Evolutionary conservation across 2,113 vertebrate species (phyloP), one percentile per base, ranked within the genome.

Genomic region (Thalassoma bifasciatum): DNA sequence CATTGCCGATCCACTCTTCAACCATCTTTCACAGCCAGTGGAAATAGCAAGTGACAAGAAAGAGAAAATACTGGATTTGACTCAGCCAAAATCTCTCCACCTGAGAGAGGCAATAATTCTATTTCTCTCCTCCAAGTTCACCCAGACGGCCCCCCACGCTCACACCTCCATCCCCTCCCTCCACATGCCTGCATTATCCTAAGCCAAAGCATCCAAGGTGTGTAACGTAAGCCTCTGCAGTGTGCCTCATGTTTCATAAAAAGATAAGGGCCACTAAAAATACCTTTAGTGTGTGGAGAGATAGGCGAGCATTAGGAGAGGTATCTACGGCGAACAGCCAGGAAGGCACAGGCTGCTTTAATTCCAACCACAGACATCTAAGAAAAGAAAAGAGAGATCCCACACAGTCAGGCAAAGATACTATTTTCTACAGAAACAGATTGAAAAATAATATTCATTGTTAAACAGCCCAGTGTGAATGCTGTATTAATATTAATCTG

Each of bases 181-280:
- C 36, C 72, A 75, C 66, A 72, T 23, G 66, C 65, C 69, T 67
- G 83, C 53, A 83, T 81, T 88, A 84, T 75, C 69, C 57, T 80
- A 68, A 89, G 86, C 70, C 75, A 87, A 84, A 84, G 76, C 67
- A 88, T 87, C 47, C 4, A 53, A 81, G 67, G 85, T 85, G 73
- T 74, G 72, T 73, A 79, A 68, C 59, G 24, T 80, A 82, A 86
- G 84, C 81, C 73, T 81, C 72, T 78, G 81, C 75, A 70, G 68
- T 76, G 77, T 38, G 69, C 62, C 78, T 88, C 84, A 78, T 89
- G 82, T 83, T 89, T 85, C 82, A 88, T 86, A 83, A 86, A 85
- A 73, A 86, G 83, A 89, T 84, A 87, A 88, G 52, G 50, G 42
- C 66, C 56, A 79, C 78, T 84, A 89, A 86, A 88, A 85, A 88